These are phyloP conservation scores for Rhimphoctona megacephalus DNA, from an alignment of 2,888 invertebrate genomes.

Conservation along the genomic window DNA sequence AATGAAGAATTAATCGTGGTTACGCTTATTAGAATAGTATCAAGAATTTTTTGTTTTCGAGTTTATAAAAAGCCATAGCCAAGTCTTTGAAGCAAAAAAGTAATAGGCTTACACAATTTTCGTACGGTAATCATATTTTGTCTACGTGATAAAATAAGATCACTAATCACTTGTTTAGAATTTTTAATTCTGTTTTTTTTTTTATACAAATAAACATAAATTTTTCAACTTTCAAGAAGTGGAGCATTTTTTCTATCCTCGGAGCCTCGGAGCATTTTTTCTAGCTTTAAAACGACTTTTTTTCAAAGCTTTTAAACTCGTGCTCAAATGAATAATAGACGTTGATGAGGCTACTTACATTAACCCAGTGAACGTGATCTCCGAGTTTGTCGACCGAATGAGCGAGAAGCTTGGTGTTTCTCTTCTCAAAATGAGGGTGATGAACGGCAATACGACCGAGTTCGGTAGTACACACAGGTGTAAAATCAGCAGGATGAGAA, in stretches of 20 bases:
- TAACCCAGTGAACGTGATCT: constrained; percentile 92
- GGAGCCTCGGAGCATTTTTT: background rate
- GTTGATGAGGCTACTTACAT: constrained; percentile 83
- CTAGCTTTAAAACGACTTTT: background rate
- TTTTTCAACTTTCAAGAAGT: background rate
- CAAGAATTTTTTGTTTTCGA: too few relatives aligned
- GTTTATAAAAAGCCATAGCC: too few relatives aligned
- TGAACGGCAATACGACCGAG: constrained; percentile 91
- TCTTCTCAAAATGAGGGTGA: constrained; percentile 88
- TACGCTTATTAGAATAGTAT: too few relatives aligned
- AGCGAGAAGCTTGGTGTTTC: constrained; percentile 91
- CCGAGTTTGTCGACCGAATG: constrained; percentile 92
- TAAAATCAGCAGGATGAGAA: constrained; percentile 95
- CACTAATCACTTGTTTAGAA: too few relatives aligned
- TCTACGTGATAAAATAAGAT: too few relatives aligned
- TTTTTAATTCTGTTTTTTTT: too few relatives aligned
- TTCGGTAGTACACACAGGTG: constrained; percentile 96
- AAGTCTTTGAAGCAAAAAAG: too few relatives aligned
- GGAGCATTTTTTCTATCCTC: background rate
- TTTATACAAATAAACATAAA: too few relatives aligned
- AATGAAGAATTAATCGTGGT: too few relatives aligned
- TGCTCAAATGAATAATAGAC: background rate
- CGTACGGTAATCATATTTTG: too few relatives aligned
- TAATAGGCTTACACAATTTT: too few relatives aligned
- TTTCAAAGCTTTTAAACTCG: background rate